Evolutionary conservation across 2,888 invertebrate species (phyloP).

Genomic region (Cerastis rubricosa): DNA sequence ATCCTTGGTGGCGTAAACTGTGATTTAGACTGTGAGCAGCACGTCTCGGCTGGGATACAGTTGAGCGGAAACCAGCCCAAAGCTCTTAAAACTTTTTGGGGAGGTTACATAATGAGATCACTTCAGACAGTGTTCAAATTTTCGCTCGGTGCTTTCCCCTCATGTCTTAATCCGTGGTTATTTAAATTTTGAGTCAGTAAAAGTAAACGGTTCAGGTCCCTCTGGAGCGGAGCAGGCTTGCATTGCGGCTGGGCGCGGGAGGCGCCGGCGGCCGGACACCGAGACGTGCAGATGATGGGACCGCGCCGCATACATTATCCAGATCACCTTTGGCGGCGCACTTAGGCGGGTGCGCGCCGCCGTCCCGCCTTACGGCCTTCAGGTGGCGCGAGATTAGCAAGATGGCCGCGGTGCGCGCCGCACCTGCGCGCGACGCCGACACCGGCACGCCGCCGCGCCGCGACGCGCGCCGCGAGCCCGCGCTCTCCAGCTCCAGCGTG

Average conservation of each 20-base stretch:
- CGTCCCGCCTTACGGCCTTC: constrained; percentile 90
- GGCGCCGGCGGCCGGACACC: constrained; percentile 78
- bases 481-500: constrained; percentile 80
- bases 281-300: constrained; percentile 87
- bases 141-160: neutral
- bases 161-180: neutral
- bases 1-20: neutral
- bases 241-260: constrained; percentile 70
- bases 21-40: neutral
- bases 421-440: constrained; percentile 97
- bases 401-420: constrained; percentile 98
- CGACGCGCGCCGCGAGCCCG: constrained; percentile 94
- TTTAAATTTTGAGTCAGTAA: neutral
- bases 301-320: constrained; percentile 90
- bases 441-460: constrained; percentile 94
- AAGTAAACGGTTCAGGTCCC: constrained; percentile 2
- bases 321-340: constrained; percentile 91
- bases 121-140: neutral
- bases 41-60: neutral
- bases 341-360: constrained; percentile 90
- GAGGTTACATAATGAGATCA: neutral
- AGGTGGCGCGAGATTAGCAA: constrained; percentile 98
- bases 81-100: neutral
- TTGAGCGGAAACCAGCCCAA: neutral
- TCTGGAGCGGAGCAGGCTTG: constrained; percentile 46